Percentiles rank a stretch among this genome's conserved stretches.
phyloP scores from a whole-genome alignment of 2,797 vertebrate genomes.

The Glossophaga mutica region DNA sequence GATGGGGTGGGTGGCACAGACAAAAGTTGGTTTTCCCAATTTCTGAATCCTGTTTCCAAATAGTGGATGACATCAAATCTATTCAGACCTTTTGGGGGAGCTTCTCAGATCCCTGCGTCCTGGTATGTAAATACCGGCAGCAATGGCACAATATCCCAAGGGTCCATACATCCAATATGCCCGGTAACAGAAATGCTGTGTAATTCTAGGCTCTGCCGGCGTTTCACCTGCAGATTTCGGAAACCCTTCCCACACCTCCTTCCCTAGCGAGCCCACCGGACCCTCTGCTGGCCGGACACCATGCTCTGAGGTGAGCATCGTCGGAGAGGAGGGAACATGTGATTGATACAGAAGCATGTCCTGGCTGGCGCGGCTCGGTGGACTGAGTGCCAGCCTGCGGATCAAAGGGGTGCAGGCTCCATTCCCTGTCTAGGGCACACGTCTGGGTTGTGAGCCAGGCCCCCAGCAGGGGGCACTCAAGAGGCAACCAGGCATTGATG shows the following conservation, averaged over 20 bases:
- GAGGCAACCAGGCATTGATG: too few species aligned
- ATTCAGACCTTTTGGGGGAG: background rate
- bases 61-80: background rate
- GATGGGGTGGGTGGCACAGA: fast-evolving
- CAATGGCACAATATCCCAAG: fast-evolving
- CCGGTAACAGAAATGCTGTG: background rate
- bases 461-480: too few species aligned
- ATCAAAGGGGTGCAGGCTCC: too few species aligned
- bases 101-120: background rate
- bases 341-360: background rate
- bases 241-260: fast-evolving
- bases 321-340: fast-evolving
- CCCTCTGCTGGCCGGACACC: fast-evolving
- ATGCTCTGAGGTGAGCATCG: background rate
- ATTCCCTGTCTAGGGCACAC: too few species aligned
- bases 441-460: too few species aligned
- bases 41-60: background rate
- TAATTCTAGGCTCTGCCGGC: background rate
- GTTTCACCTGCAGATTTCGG: background rate
- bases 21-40: background rate
- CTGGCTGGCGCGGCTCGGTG: too few species aligned
- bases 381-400: too few species aligned
- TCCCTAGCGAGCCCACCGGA: fast-evolving
- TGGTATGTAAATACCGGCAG: background rate
- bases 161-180: background rate